Evolutionary conservation across 2,113 vertebrate genomes (phyloP).

Genomic region (Rhinoptilus africanus): DNA sequence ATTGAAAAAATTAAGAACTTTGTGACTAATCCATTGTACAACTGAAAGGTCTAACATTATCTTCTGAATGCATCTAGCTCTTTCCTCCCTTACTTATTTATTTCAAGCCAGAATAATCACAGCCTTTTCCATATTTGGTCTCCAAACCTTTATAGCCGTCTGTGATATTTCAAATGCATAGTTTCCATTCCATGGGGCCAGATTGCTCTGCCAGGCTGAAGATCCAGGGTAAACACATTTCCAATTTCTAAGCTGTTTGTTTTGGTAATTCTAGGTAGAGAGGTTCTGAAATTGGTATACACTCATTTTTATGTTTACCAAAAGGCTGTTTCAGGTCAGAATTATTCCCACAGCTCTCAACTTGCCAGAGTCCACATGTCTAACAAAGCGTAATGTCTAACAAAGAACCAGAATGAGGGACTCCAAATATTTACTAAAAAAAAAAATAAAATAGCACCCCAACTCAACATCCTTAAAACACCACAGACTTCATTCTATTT

Average conservation of each 20-base stretch:
- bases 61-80: not conserved
- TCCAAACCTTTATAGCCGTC: not conserved
- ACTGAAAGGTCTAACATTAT: not conserved
- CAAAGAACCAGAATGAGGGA: not conserved
- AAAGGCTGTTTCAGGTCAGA: not conserved
- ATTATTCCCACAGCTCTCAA: not conserved
- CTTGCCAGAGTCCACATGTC: not conserved
- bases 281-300: not conserved
- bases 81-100: not conserved
- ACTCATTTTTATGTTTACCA: slow-evolving; percentile 1
- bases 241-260: slow-evolving; percentile 35
- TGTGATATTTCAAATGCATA: not conserved
- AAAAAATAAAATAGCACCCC: not conserved
- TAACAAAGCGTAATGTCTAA: not conserved
- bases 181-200: not conserved
- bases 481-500: not conserved
- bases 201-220: not conserved
- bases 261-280: slow-evolving; percentile 5
- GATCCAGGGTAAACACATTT: slow-evolving; percentile 15
- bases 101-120: not conserved
- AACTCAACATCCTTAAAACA: not conserved
- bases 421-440: not conserved
- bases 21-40: not conserved
- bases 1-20: not conserved
- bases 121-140: not conserved